Conservation (phyloP, 2,797 vertebrate genomes). For the Poeciliopsis gracilis region DNA sequence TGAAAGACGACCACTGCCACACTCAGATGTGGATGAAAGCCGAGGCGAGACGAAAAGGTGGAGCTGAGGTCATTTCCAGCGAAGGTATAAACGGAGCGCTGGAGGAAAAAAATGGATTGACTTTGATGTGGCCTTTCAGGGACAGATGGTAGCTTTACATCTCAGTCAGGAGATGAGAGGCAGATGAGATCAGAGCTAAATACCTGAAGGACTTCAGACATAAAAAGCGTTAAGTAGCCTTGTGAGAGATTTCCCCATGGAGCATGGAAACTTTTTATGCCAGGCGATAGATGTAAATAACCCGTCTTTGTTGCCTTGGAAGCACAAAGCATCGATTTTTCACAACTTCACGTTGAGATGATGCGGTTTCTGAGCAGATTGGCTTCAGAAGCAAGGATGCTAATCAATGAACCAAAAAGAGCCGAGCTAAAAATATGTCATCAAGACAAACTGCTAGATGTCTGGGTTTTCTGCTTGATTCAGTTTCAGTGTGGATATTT, state of each 20-base stretch:
- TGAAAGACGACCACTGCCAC: constrained; percentile 44
- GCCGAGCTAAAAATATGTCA: background rate
- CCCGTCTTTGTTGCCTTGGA: constrained; percentile 18
- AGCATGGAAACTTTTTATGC: constrained; percentile 12
- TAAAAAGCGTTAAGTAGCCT: background rate
- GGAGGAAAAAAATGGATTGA: constrained; percentile 8
- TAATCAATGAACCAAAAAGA: constrained; percentile 16
- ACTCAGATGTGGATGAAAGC: constrained; percentile 71
- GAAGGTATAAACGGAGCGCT: constrained; percentile 39
- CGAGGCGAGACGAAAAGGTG: constrained; percentile 41
- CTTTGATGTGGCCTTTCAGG: constrained; percentile 66
- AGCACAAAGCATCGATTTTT: constrained; percentile 28
- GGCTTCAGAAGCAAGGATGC: constrained; percentile 16
- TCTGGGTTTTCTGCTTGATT: background rate
- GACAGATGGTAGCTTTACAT: constrained; percentile 40
- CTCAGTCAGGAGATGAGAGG: constrained; percentile 44
- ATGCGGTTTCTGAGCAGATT: background rate
- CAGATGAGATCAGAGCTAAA: background rate
- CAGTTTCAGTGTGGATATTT: background rate
- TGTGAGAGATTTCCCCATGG: constrained; percentile 4
- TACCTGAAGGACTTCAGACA: background rate
- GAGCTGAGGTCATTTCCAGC: constrained; percentile 48
- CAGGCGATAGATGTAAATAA: constrained; percentile 19
- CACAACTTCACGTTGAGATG: constrained; percentile 4
- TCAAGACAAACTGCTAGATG: background rate